Conservation (phyloP, 2,888 invertebrate species). For the Esperia sulphurella region DNA sequence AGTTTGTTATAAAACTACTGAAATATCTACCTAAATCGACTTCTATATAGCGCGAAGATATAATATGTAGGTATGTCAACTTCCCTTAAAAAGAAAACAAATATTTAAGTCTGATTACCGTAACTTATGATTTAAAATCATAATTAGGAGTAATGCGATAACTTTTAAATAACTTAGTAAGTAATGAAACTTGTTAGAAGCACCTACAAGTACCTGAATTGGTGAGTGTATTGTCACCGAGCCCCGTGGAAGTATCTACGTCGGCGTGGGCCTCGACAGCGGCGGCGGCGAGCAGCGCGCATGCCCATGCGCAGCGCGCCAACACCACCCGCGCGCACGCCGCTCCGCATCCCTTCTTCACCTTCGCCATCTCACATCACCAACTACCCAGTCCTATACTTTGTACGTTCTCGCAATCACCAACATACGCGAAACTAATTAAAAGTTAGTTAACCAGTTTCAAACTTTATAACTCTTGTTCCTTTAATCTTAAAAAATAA, state of each 20-base stretch:
- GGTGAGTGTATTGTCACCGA: conserved; percentile 68
- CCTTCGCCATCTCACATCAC: conserved; percentile 57
- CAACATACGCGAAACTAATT: background rate
- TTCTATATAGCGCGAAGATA: too few species aligned
- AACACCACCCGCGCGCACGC: conserved; percentile 35
- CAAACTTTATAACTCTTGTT: too few species aligned
- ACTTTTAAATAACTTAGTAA: too few species aligned
- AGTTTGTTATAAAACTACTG: too few species aligned
- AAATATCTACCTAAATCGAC: too few species aligned
- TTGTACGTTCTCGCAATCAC: background rate
- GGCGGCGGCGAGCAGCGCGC: conserved; percentile 48
- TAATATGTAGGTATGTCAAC: too few species aligned
- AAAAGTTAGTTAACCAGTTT: background rate
- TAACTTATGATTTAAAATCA: too few species aligned
- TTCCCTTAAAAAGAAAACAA: too few species aligned
- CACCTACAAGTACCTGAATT: conserved; percentile 66
- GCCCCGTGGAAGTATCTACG: conserved; percentile 72
- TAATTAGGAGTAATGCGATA: too few species aligned
- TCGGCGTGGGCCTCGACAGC: conserved; percentile 54
- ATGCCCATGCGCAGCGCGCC: conserved; percentile 66
- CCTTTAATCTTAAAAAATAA: too few species aligned
- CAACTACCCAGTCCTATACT: conserved; percentile 10
- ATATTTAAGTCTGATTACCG: too few species aligned
- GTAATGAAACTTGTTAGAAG: background rate
- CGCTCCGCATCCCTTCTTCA: conserved; percentile 41